phyloP scores from a whole-genome alignment of 2,797 vertebrate species.

The Pseudochirops corinnae region DNA sequence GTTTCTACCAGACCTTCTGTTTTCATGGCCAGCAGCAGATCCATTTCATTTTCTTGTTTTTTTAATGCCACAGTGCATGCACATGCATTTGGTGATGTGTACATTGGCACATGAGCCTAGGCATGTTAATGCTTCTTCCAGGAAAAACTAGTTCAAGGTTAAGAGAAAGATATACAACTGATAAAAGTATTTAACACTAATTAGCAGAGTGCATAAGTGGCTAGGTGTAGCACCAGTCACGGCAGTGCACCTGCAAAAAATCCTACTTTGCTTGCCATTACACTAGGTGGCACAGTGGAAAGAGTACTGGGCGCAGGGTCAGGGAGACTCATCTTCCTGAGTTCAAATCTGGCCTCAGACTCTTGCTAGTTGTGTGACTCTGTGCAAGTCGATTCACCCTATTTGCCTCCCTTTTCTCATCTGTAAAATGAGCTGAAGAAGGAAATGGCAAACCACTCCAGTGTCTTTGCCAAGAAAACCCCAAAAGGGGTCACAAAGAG shows the following conservation, averaged over 20 bases:
- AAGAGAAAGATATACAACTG: neutral
- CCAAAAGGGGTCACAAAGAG: neutral
- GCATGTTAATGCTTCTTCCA: neutral
- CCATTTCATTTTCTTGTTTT: neutral
- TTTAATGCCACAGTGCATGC: rapidly evolving
- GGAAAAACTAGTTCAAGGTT: neutral
- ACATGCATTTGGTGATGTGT: neutral
- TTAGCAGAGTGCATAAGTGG: neutral
- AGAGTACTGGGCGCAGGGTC: neutral
- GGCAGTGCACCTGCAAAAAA: too few species aligned
- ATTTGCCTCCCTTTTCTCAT: neutral
- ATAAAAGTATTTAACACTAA: neutral
- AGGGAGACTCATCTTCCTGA: neutral
- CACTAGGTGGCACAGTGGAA: neutral
- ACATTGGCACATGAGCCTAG: neutral
- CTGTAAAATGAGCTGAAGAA: neutral
- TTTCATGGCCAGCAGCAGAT: neutral
- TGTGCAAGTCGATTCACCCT: neutral
- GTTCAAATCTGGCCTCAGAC: neutral
- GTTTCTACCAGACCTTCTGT: neutral
- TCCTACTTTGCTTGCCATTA: too few species aligned
- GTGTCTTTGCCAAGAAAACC: neutral
- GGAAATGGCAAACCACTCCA: neutral
- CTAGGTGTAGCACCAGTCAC: neutral
- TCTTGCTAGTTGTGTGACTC: neutral